Evolutionary conservation across 2,888 invertebrate genomes (phyloP).

Genomic region (Drosophila anomalipes): DNA sequence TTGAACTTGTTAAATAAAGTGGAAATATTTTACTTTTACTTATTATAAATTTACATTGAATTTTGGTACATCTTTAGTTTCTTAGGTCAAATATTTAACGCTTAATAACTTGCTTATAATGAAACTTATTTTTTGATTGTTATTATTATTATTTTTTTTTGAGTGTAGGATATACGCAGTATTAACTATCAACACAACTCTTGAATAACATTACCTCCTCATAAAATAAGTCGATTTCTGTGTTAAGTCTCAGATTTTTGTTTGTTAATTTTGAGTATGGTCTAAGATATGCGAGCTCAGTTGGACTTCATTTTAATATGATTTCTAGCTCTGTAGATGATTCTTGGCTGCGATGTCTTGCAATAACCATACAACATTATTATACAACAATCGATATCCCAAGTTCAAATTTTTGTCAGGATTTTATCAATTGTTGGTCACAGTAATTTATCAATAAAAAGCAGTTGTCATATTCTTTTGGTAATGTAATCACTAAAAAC

Average conservation of each 20-base stretch:
- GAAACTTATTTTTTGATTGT: not conserved
- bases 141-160: not conserved
- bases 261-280: not conserved
- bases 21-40: not conserved
- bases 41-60: not conserved
- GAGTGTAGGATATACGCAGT: not conserved
- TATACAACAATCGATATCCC: not conserved
- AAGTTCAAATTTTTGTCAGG: not conserved
- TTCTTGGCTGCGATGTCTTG: not conserved
- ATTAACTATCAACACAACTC: not conserved
- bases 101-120: not conserved
- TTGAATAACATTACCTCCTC: not conserved
- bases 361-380: not conserved
- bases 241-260: not conserved
- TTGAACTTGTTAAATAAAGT: not conserved
- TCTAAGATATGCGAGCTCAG: not conserved
- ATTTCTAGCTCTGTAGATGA: not conserved
- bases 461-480: not conserved
- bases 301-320: not conserved
- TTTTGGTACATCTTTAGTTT: not conserved
- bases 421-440: not conserved
- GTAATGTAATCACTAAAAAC: not conserved
- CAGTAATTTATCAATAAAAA: not conserved
- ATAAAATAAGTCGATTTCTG: not conserved
- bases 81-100: not conserved